Base-by-base conservation (phyloP, 2,888 invertebrate genomes). In the Notodonta ziczac region DNA sequence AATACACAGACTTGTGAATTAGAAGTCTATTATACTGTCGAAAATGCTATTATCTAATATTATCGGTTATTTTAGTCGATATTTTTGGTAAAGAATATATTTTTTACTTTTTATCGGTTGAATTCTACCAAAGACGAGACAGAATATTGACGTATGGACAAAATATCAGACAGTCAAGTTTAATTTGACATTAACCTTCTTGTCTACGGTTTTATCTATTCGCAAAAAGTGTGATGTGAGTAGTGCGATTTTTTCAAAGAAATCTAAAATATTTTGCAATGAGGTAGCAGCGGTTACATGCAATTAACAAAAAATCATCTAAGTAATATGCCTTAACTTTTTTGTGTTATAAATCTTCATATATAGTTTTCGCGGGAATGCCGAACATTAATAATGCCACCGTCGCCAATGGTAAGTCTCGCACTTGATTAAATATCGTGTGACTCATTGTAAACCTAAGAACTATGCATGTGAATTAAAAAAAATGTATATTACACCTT, bases 271-370 rank as follows among this genome's bases (percentile, higher is more conserved):
- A 74, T 76, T 65, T 82, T 89, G 88, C 87, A 78, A 93, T 93
- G 92, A 86, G 91, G 87, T 93, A 93, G 91, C 92, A 87, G 73
- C 80, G 78, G 78, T 77, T 75, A 78, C 58, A 76, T 67, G 73
- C 69, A 77, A 76, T 75, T 76, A 72, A 80, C 67, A 70, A 75
- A 80, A 75, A 74, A 87, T 82, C 84, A 87, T 79, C 84, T 80
- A 76, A 83, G 70, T 92, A 92, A 85, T 92, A 93, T 93, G 92
- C 87, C 91, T 87, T 93, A 90, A 90, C 73, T 83, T 79, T 84
- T 85, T 87, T 86, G 81, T 88, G 82, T 82, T 81, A 82, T 69
- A 81, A 84, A 80, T 82, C 74, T 76, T 72, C 77, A 81, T 78
- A 66, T 6, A 72, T 76, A 81, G 73, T 81, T 81, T 77, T 81